Evolutionary conservation across 2,797 vertebrate genomes (phyloP), one percentile per base, ranked within the genome.

Genomic region (Scolopax bukidnonensis): DNA sequence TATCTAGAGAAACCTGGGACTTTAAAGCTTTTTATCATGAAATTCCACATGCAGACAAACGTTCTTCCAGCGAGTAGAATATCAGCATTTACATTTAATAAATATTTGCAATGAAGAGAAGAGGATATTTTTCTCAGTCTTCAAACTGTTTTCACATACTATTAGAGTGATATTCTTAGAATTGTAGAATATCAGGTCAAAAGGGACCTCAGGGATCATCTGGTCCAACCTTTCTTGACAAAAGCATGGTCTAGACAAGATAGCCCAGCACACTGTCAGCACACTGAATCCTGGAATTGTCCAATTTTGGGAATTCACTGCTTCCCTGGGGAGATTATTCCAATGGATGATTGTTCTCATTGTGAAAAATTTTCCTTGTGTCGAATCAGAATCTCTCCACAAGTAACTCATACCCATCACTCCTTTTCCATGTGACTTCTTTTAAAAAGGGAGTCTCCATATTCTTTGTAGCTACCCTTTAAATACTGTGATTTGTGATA

Each of bases 11-110:
- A 98, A 97, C 98, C 98, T 94, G 95, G 96, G 98, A 97, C 96
- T 98, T 98, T 96, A 98, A 98, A 97, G 98, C 98, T 98, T 98
- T 99, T 99, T 99, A 99, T 99, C 98, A 41, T 97, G 95, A 95
- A 90, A 98, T 95, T 97, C 98, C 99, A 99, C 98, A 98, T 96
- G 98, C 97, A 96, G 97, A 93, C 96, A 97, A 97, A 97, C 85
- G 28, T 95, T 98, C 96, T 93, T 97, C 91, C 92, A 90, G 95
- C 81, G 95, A 97, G 93, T 28, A 90, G 76, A 96, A 95, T 97
- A 97, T 96, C 91, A 95, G 81, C 95, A 97, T 98, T 98, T 98
- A 97, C 96, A 97, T 98, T 98, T 97, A 95, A 98, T 94, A 96
- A 97, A 97, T 95, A 97, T 95, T 95, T 96, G 89, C 90, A 91